Evolutionary conservation across 2,888 invertebrate species (phyloP).

Genomic region (Aromia moschata): DNA sequence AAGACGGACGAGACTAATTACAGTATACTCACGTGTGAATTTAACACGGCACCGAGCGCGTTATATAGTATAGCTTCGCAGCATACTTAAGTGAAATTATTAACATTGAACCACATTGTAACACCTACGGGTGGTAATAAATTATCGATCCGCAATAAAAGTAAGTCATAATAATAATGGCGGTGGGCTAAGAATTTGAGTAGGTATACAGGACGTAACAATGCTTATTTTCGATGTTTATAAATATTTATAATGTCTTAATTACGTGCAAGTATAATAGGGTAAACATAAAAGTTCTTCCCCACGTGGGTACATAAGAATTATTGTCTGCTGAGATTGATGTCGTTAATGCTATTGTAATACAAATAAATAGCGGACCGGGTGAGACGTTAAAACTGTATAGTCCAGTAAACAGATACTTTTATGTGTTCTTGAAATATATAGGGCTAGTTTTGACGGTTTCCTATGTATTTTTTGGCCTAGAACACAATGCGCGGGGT

Average conservation of each 20-base stretch:
- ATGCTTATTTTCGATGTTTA: constrained; percentile 8
- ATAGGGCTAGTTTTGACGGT: too few relatives aligned
- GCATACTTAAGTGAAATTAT: constrained; percentile 19
- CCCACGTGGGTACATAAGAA: background rate
- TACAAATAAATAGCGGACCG: too few relatives aligned
- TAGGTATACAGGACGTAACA: constrained; percentile 30
- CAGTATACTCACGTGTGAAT: constrained; percentile 30
- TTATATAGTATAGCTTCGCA: constrained; percentile 11
- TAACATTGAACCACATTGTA: constrained; percentile 31
- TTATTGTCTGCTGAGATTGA: constrained; percentile 4
- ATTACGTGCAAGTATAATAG: constrained; percentile 15
- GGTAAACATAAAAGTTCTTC: constrained; percentile 3
- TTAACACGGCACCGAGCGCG: constrained; percentile 10
- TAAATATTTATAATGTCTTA: constrained; percentile 25
- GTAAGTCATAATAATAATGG: constrained; percentile 27
- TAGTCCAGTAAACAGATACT: too few relatives aligned
- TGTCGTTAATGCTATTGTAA: too few relatives aligned
- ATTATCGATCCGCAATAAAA: constrained; percentile 32
- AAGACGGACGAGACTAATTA: constrained; percentile 36
- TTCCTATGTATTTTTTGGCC: too few relatives aligned
- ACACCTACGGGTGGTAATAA: constrained; percentile 32
- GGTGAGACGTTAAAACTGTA: too few relatives aligned
- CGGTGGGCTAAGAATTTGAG: constrained; percentile 31
- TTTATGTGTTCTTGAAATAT: too few relatives aligned
- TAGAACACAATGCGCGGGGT: too few relatives aligned